These are phyloP conservation scores for Pelmatolapia mariae DNA, from an alignment of 2,113 vertebrate species.

Conservation along the genomic window DNA sequence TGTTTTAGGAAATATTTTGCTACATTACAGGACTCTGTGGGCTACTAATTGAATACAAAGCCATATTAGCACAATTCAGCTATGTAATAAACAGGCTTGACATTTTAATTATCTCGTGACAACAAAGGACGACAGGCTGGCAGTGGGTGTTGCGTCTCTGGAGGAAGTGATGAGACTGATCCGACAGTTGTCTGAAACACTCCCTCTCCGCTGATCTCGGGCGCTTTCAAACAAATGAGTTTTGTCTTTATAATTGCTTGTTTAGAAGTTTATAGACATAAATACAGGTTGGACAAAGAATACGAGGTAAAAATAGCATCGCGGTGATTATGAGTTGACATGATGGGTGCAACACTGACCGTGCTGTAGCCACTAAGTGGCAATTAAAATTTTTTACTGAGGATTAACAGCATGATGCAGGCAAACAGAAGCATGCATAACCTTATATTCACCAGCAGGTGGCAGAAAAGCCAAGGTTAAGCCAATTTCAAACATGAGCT, in stretches of 20 bases:
- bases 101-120: background rate
- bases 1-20: background rate
- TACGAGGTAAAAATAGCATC: background rate
- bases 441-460: background rate
- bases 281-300: background rate
- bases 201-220: background rate
- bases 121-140: background rate
- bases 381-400: background rate
- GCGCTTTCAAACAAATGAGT: background rate
- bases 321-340: background rate
- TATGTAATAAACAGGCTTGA: background rate
- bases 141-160: background rate
- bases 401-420: background rate
- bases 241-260: background rate
- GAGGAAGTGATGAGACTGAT: background rate
- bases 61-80: background rate
- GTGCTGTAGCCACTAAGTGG: background rate
- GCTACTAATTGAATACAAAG: background rate
- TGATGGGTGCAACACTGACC: background rate
- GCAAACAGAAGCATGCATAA: background rate
- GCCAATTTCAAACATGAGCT: fast-evolving
- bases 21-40: background rate
- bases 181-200: background rate
- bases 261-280: background rate
- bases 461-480: slow-evolving; percentile 7